Evolutionary conservation across 2,113 vertebrate genomes (phyloP).

Genomic region (Campylomormyrus tamandua): DNA sequence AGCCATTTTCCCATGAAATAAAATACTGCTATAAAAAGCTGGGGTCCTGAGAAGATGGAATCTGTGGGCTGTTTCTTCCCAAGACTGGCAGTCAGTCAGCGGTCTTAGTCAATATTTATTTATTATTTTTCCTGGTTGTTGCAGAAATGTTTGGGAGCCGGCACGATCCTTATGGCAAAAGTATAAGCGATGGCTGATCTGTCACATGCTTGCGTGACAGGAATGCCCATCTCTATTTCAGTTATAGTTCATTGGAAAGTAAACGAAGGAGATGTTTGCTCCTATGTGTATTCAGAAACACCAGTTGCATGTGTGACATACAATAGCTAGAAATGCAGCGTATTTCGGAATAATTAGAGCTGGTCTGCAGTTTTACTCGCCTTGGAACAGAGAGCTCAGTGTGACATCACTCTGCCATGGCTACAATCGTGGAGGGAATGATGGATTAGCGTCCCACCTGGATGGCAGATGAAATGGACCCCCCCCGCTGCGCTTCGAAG

Average conservation of each 20-base stretch:
- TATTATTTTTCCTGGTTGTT: background rate
- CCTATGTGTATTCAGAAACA: background rate
- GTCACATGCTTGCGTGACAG: background rate
- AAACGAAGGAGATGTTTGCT: background rate
- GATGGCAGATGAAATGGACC: background rate
- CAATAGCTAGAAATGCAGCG: background rate
- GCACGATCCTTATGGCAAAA: background rate
- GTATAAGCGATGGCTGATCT: background rate
- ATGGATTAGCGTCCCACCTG: background rate
- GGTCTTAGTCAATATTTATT: background rate
- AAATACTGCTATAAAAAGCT: conserved; percentile 2
- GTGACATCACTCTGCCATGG: background rate
- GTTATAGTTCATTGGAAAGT: background rate
- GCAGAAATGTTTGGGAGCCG: background rate
- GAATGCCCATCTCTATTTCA: background rate
- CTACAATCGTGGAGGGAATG: background rate
- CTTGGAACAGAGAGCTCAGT: background rate
- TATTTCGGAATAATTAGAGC: background rate
- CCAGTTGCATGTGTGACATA: background rate
- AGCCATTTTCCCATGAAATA: conserved; percentile 1
- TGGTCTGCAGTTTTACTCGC: background rate
- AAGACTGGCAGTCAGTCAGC: background rate
- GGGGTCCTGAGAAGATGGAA: conserved; percentile 1
- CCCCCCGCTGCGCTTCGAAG: background rate
- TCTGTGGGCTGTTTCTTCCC: background rate